Base-by-base conservation (phyloP, 1,140 invertebrate species). In the Calliopsis andreniformis region DNA sequence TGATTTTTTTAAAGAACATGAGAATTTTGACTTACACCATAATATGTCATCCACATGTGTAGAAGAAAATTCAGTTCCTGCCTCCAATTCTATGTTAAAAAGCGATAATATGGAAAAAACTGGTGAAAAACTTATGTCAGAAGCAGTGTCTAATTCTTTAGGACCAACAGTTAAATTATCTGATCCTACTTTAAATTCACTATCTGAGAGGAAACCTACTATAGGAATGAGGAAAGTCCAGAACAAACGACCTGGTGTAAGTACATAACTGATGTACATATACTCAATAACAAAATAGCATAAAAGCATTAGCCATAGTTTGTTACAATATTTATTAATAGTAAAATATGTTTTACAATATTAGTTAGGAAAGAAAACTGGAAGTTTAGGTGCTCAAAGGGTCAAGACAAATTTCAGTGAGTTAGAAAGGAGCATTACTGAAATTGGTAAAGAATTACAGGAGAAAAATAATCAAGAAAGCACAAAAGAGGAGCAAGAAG, bases 341-440 rank as follows among this genome's bases (percentile, higher is more conserved):
- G n/a, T n/a, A n/a, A n/a, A n/a, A n/a, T n/a, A n/a, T n/a, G n/a
- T n/a, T n/a, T n/a, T n/a, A n/a, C n/a, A n/a, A n/a, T n/a, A n/a
- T n/a, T 7, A 97, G 96, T 85, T 98, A 71, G 97, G 97, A 0
- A 98, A 98, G 87, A 98, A 97, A 90, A 35, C 81, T 45, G 94
- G 94, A 51, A 97, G 98, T 2, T 91, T 99, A n/a, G 98, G 98
- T 68, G 99, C 98, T n/a, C 98, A 98, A 68, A 97, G 97, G 91
- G 97, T 99, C 7, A 97, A 96, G 85, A 94, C 96, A 16, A 98
- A 99, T 91, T 99, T 99, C 91, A 96, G 96, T n/a, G 98, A 99
- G 87, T 95, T 99, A 55, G 98, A 99, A 92, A 95, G 95, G 84
- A 96, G 97, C 87, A 97, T 97, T 0, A 95, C 96, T 80, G 92